Evolutionary conservation across 2,113 vertebrate species (phyloP), one percentile per base, ranked within the genome.

Genomic region (Ariopsis seemanni): DNA sequence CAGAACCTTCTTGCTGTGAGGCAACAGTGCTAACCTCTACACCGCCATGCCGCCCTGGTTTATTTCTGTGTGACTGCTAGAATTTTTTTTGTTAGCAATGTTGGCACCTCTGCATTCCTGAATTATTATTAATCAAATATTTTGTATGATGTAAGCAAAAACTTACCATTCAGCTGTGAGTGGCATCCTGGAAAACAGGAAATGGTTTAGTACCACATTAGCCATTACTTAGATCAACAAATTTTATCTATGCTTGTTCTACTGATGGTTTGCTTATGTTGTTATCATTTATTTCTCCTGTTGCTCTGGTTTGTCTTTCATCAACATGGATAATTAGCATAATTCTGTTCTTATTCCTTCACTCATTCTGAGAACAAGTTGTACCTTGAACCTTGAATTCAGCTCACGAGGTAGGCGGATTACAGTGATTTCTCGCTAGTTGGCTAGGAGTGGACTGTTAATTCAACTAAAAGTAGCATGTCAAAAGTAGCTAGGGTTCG

Each of bases 111-210:
- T 15, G 48, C 0, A n/a, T 15, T 78, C 25, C 42, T 75, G 20
- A 52, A 50, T 22, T 52, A 22, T 25, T 75, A 25, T 10, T 48
- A 10, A 22, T n/a, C 48, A 77, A 42, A 50, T 25, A 14, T 77
- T 53, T 27, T 4, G 20, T 15, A 15, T 50, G 69, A 42, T 72
- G 12, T 22, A 42, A 86, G 22, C 25, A 30, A 83, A 15, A 78
- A 84, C 85, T 86, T 60, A 86, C 85, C 85, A 57, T 60, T 0
- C 9, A 57, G 63, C 79, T 91, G 90, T 84, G 88, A 71, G 0
- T 55, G 63, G 50, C 83, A 84, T 0, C 84, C 90, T 91, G 63
- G 1, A 90, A 88, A 9, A 82, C 17, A 85, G 27, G 7, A 71
- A 55, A 55, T 58, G 52, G 10, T 58, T 58, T 22, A 55, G 25